Evolutionary conservation across 2,797 vertebrate species (phyloP), one percentile per base, ranked within the genome.

Genomic region (Champsocephalus gunnari): DNA sequence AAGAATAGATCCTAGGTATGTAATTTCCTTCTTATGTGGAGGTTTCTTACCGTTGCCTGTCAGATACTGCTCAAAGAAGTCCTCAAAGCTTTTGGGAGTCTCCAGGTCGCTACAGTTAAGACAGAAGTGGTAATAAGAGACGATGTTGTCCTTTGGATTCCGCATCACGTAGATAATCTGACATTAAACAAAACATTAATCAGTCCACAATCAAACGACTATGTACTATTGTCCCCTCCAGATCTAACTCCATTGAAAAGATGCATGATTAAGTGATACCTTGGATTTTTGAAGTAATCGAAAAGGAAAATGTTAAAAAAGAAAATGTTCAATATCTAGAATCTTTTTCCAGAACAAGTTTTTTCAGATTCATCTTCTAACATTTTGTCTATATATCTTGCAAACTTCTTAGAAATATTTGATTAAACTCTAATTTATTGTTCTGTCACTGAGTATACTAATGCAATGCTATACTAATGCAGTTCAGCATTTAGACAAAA

Each of bases 161-260:
- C 93, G 73, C 77, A 83, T 88, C 66, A 93, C 86, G 43, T 94
- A 92, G 43, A 93, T 67, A 1, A 93, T 85, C 92, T 93, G 86
- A 67, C 1, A 57, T 45, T 65, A 47, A 59, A 70, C 75, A 12
- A 71, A 34, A n/a, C 41, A 32, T 9, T 5, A 38, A 17, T 64
- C 24, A 57, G 8, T 7, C 10, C 24, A 24, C 17, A 41, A 44
- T 1, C 38, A 14, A 6, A 21, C 10, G 0, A 49, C 2, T 0
- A 7, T 1, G 6, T 38, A 38, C 34, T 38, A 38, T 38, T 66
- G 7, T 61, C 19, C 48, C 1, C n/a, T 54, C 14, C 12, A 14
- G 10, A 16, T n/a, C 14, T 51, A 38, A 49, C 2, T 17, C 7
- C 2, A 14, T 16, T 57, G 7, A 54, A 38, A 53, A 3, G 9